phyloP scores from a whole-genome alignment of 2,888 invertebrate species.

The Diaphora mendica region DNA sequence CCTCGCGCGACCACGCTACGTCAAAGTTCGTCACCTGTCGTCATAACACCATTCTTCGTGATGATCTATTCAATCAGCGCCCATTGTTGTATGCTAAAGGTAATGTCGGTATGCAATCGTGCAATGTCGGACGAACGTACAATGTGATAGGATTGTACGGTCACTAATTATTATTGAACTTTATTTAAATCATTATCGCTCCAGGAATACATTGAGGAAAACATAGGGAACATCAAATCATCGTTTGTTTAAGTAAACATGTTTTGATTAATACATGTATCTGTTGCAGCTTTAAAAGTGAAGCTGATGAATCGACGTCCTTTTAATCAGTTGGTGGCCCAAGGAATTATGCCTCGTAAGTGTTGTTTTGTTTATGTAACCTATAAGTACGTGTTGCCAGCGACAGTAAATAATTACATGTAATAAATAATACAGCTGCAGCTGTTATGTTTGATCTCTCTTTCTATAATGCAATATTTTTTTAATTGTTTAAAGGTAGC shows the following conservation, averaged over 20 bases:
- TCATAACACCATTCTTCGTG: slow-evolving; percentile 68
- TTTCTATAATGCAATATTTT: neutral
- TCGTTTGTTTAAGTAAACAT: slow-evolving; percentile 23
- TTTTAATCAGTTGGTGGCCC: slow-evolving; percentile 97
- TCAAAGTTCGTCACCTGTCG: slow-evolving; percentile 76
- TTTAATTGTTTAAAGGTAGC: neutral
- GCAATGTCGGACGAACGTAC: slow-evolving; percentile 23
- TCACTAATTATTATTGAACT: slow-evolving; percentile 23
- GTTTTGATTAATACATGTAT: slow-evolving; percentile 48
- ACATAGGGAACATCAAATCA: slow-evolving; percentile 13
- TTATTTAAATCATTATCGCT: slow-evolving; percentile 23
- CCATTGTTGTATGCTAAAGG: slow-evolving; percentile 74
- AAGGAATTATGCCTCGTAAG: slow-evolving; percentile 99
- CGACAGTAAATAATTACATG: neutral
- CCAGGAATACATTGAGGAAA: slow-evolving; percentile 48
- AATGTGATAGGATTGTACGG: slow-evolving; percentile 35
- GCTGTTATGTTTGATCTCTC: neutral
- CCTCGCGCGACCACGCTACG: slow-evolving; percentile 65
- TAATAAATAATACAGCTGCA: neutral
- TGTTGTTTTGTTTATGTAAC: slow-evolving; percentile 61
- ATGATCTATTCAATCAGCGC: slow-evolving; percentile 67
- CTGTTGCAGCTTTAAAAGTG: slow-evolving; percentile 96
- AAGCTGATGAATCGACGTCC: slow-evolving; percentile 98
- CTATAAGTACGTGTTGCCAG: neutral
- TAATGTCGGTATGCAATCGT: slow-evolving; percentile 50